phyloP scores from a whole-genome alignment of 2,797 vertebrate genomes.

The Neosilurus mollespiculum region DNA sequence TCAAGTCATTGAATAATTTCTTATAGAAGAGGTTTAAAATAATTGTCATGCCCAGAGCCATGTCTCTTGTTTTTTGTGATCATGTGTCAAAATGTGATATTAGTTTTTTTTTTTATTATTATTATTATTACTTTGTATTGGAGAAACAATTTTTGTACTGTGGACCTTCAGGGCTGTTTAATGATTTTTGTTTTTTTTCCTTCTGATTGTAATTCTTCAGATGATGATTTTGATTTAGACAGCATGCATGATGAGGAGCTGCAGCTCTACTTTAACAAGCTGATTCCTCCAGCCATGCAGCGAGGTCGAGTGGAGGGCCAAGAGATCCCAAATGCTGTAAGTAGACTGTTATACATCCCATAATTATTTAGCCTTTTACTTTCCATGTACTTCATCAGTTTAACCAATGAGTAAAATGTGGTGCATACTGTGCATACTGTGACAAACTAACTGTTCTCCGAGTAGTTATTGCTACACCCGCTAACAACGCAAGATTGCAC shows the following conservation, averaged over 20 bases:
- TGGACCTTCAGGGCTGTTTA: no score
- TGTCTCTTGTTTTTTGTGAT: background rate
- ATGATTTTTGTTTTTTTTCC: background rate
- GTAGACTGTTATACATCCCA: constrained; percentile 2
- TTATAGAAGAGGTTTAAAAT: background rate
- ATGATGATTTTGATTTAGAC: constrained; percentile 85
- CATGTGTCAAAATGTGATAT: background rate
- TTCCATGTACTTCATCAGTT: background rate
- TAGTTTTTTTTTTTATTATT: no score
- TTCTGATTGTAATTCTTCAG: constrained; percentile 52
- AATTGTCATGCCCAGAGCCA: background rate
- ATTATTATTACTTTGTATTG: background rate
- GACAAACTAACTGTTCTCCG: no score
- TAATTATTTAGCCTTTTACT: background rate
- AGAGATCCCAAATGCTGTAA: constrained; percentile 74
- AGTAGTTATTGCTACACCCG: no score
- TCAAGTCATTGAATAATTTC: background rate
- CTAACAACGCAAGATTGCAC: no score
- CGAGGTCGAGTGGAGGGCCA: constrained; percentile 77
- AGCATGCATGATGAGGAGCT: constrained; percentile 86
- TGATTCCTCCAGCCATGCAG: constrained; percentile 81
- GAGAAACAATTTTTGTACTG: background rate
- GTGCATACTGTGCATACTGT: background rate
- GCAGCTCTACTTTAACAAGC: constrained; percentile 87
- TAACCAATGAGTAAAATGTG: background rate